Evolutionary conservation across 2,113 vertebrate species (phyloP), one percentile per base, ranked within the genome.

Genomic region (Xiphorhynchus elegans): DNA sequence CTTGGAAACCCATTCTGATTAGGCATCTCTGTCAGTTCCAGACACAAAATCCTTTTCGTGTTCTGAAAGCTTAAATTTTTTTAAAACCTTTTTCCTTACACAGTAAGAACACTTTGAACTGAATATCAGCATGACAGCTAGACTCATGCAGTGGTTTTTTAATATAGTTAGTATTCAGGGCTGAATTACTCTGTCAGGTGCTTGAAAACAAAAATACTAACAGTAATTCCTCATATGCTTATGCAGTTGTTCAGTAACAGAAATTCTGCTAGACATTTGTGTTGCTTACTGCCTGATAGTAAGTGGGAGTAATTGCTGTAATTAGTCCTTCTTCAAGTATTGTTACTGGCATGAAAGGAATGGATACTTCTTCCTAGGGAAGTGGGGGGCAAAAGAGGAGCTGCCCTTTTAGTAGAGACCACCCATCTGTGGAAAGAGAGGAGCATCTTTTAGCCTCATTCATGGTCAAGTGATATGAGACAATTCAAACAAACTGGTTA

Each of bases 371-470:
- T 39, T 50, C 33, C 12, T 2, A 0, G 17, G 17, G n/a, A 6
- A 4, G 3, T 0, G 0, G 19, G 28, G 21, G 13, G 5, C 2
- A 10, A 46, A 83, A 79, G 47, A 55, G 10, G 15, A 82, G n/a
- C 46, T 85, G 55, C 49, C 13, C 40, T 72, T 91, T 63, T 9
- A 69, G 47, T 29, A 52, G 49, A 56, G 29, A 33, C 26, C 7
- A 39, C 29, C 25, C 28, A 35, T 46, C 25, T 47, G n/a, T 68
- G 63, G 16, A 59, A 58, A 50, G 46, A 87, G 39, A 77, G 64
- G 31, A 49, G 26, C 23, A 42, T 67, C 52, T 40, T 70, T 85
- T 75, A 79, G 44, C n/a, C 5, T 78, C 62, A 33, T 35, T 75
- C 26, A 9, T 17, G 11, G 26, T 47, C 18, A 47, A 53, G 39